Conservation (phyloP, 2,888 invertebrate genomes). For the Argyra leucocephala region DNA sequence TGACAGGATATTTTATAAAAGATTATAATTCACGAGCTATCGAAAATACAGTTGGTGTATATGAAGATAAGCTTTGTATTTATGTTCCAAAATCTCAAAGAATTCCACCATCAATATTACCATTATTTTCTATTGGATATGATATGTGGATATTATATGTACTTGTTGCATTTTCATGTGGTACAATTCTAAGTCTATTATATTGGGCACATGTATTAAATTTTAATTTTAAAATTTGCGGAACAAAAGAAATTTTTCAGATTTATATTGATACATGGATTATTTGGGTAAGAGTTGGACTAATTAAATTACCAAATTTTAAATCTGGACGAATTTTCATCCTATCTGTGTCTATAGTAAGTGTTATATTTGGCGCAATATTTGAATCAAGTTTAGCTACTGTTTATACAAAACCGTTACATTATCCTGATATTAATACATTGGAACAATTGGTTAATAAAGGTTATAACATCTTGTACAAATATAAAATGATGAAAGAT, state of each 20-base stretch:
- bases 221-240: background rate
- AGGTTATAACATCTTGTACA: slow-evolving; percentile 36
- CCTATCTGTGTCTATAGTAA: slow-evolving; percentile 37
- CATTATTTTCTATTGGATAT: slow-evolving; percentile 36
- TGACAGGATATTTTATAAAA: slow-evolving; percentile 43
- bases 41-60: slow-evolving; percentile 38
- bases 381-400: slow-evolving; percentile 44
- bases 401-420: slow-evolving; percentile 39
- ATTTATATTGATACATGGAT: slow-evolving; percentile 38
- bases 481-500: slow-evolving; percentile 40
- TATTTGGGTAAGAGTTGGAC: slow-evolving; percentile 37
- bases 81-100: slow-evolving; percentile 40
- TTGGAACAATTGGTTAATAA: slow-evolving; percentile 37
- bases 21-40: slow-evolving; percentile 39
- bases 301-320: slow-evolving; percentile 36
- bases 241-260: slow-evolving; percentile 24
- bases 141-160: slow-evolving; percentile 40
- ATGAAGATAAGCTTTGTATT: slow-evolving; percentile 41
- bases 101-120: slow-evolving; percentile 40
- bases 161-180: slow-evolving; percentile 26
- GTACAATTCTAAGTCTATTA: slow-evolving; percentile 18
- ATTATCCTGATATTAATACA: slow-evolving; percentile 40
- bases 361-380: slow-evolving; percentile 41
- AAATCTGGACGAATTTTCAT: slow-evolving; percentile 40
- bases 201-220: slow-evolving; percentile 16